phyloP scores from a whole-genome alignment of 1,140 invertebrate species.

The Cecropterus lyciades region DNA sequence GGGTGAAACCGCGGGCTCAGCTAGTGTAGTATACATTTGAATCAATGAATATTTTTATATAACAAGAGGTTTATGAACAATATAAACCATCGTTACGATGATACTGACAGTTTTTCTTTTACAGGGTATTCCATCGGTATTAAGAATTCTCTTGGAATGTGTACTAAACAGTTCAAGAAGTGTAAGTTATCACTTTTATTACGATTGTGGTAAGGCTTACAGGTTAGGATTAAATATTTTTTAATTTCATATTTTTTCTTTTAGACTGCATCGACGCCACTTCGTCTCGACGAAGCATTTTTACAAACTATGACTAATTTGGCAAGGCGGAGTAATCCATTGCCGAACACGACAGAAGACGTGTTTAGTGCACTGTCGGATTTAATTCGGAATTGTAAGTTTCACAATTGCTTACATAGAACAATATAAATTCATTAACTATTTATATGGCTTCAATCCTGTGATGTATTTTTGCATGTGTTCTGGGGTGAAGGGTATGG shows the following conservation, averaged over 20 bases:
- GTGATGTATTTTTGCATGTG: no score
- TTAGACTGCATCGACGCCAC: neutral
- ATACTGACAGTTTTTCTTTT: conserved; percentile 4
- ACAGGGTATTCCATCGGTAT: neutral
- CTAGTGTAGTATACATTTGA: no score
- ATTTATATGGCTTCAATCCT: no score
- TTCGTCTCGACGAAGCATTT: conserved; percentile 5
- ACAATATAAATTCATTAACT: no score
- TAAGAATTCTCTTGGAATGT: neutral
- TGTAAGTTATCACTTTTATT: conserved; percentile 5
- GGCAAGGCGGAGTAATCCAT: neutral
- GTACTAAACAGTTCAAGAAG: neutral
- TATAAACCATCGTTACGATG: no score
- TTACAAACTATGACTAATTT: conserved; percentile 3
- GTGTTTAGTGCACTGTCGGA: conserved; percentile 1
- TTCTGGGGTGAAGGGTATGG: no score
- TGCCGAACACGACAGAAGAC: neutral
- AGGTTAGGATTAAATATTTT: neutral
- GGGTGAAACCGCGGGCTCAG: no score
- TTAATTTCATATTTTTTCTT: neutral
- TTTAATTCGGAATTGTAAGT: conserved; percentile 18
- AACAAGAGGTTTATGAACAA: no score
- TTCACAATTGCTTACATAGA: no score
- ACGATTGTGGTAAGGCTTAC: neutral
- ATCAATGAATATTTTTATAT: no score